Evolutionary conservation across 2,113 vertebrate genomes (phyloP).

Genomic region (Mola mola): DNA sequence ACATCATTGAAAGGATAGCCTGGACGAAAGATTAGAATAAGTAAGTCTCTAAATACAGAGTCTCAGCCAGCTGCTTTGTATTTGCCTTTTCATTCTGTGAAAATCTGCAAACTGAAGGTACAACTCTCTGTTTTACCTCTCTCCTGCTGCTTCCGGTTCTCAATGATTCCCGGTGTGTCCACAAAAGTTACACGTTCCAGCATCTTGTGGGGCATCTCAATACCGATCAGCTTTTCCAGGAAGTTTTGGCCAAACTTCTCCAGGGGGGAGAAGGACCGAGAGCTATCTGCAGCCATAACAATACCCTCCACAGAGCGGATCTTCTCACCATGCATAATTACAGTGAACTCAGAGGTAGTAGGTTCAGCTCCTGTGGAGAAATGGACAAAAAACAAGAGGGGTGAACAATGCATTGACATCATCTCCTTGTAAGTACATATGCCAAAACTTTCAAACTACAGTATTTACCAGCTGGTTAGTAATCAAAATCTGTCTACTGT

Average conservation of each 20-base stretch:
- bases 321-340: conserved; percentile 97
- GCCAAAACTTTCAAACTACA: no score
- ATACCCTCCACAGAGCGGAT: conserved; percentile 97
- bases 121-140: conserved; percentile 83
- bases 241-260: conserved; percentile 99
- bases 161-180: conserved; percentile 97
- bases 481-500: no score
- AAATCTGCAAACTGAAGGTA: background rate
- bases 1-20: conserved; percentile 98
- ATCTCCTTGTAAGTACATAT: no score
- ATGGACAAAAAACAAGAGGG: background rate
- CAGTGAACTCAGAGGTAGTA: conserved; percentile 98
- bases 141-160: conserved; percentile 99
- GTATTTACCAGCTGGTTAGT: no score
- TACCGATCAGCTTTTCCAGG: conserved; percentile 95
- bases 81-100: background rate
- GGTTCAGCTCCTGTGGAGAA: conserved; percentile 91
- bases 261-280: conserved; percentile 94
- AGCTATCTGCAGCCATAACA: conserved; percentile 97
- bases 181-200: conserved; percentile 96
- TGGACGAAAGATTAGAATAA: conserved; percentile 51
- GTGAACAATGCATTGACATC: conserved; percentile 2
- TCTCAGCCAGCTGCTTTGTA: background rate
- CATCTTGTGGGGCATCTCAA: conserved; percentile 97
- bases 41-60: background rate